These are phyloP conservation scores for Erebia ligea DNA, from an alignment of 2,888 invertebrate genomes.

Conservation along the genomic window DNA sequence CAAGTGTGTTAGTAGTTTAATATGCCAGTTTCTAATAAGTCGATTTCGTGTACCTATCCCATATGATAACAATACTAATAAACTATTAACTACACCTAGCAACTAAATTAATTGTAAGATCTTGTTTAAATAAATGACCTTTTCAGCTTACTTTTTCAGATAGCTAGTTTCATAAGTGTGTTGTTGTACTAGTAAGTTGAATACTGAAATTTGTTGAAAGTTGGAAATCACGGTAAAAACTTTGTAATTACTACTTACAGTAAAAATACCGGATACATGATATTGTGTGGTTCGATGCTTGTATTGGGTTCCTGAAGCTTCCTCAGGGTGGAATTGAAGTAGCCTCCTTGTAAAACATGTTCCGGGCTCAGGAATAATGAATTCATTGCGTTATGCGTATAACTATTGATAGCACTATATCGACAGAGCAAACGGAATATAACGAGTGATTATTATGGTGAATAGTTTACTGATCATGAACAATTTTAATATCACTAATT, in stretches of 20 bases:
- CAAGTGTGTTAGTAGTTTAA: too few species aligned
- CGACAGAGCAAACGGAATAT: too few species aligned
- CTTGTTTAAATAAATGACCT: slow-evolving; percentile 2
- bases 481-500: too few species aligned
- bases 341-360: slow-evolving; percentile 91
- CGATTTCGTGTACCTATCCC: too few species aligned
- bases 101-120: background rate
- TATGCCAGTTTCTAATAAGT: too few species aligned
- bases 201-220: background rate
- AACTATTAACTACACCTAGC: background rate
- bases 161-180: background rate
- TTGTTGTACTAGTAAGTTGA: too few species aligned
- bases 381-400: slow-evolving; percentile 53
- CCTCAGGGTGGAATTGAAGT: slow-evolving; percentile 92
- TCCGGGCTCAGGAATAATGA: slow-evolving; percentile 73
- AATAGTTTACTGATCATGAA: too few species aligned
- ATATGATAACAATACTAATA: background rate
- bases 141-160: background rate
- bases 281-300: slow-evolving; percentile 88
- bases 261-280: slow-evolving; percentile 95
- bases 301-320: slow-evolving; percentile 91
- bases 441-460: too few species aligned
- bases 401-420: too few species aligned
- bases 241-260: slow-evolving; percentile 83
- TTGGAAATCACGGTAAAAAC: too few species aligned